Evolutionary conservation across 2,797 vertebrate species (phyloP).

Genomic region (Tapera naevia): DNA sequence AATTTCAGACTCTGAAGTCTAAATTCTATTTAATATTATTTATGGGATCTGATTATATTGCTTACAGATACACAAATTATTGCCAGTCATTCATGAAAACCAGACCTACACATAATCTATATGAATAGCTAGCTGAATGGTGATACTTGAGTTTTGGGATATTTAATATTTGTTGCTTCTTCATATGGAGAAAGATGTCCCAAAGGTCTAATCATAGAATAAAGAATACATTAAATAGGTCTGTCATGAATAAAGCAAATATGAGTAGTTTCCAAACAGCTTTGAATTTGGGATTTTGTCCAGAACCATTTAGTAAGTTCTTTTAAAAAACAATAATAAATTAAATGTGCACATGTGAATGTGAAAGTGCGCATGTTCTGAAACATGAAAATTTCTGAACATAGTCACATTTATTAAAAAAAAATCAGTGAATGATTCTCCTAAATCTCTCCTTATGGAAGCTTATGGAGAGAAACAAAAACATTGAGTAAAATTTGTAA

Average conservation of each 20-base stretch:
- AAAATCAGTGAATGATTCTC: not conserved
- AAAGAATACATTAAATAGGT: not conserved
- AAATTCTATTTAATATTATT: not conserved
- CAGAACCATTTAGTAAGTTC: not conserved
- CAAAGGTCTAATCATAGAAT: not conserved
- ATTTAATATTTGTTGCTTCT: not conserved
- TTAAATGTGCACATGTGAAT: not conserved
- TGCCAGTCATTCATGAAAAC: not conserved
- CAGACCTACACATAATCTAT: not conserved
- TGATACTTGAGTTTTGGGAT: not conserved
- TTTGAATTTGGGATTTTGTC: not conserved
- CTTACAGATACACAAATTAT: not conserved
- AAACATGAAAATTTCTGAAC: not conserved
- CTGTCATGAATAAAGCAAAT: not conserved
- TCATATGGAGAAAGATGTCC: not conserved
- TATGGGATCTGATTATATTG: not conserved
- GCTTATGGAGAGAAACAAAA: not conserved
- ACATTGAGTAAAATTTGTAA: not conserved
- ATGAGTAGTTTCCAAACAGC: not conserved
- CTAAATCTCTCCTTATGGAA: not conserved
- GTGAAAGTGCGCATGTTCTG: not conserved
- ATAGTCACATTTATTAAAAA: not conserved
- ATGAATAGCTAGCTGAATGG: not conserved
- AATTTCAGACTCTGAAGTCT: not conserved
- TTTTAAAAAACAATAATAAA: not conserved